Evolutionary conservation across 2,113 vertebrate genomes (phyloP).

Genomic region (Carassius gibelio): DNA sequence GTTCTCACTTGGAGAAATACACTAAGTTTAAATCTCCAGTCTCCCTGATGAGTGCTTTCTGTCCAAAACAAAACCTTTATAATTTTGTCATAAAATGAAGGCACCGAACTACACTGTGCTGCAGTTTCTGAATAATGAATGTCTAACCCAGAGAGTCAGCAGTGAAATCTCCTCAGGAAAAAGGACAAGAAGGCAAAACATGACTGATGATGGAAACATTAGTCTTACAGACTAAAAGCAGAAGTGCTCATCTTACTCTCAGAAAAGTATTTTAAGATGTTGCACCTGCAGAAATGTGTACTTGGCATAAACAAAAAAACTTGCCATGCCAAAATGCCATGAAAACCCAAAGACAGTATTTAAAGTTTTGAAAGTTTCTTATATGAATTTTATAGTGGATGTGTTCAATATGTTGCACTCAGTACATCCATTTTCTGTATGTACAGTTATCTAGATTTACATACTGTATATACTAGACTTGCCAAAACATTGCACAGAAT

Average conservation of each 20-base stretch:
- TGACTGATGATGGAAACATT: slow-evolving; percentile 24
- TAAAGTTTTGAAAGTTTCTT: neutral
- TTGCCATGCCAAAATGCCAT: neutral
- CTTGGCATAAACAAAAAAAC: neutral
- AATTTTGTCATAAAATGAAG: slow-evolving; percentile 40
- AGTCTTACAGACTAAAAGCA: slow-evolving; percentile 6
- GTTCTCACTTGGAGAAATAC: slow-evolving; percentile 41
- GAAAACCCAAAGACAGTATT: neutral
- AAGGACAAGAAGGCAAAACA: neutral
- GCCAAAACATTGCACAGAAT: neutral
- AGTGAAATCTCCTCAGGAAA: neutral
- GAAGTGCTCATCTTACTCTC: neutral
- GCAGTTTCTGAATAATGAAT: slow-evolving; percentile 34
- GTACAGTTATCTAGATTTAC: neutral
- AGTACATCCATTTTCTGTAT: neutral
- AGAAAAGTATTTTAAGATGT: slow-evolving; percentile 27
- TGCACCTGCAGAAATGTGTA: slow-evolving; percentile 35
- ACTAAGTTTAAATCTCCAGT: slow-evolving; percentile 35
- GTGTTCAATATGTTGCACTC: neutral
- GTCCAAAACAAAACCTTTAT: slow-evolving; percentile 48
- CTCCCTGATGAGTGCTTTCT: slow-evolving; percentile 40
- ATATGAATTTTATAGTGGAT: too few species aligned
- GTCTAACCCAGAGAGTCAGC: neutral
- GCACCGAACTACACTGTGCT: slow-evolving; percentile 20
- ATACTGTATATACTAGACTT: neutral